Evolutionary conservation across 2,888 invertebrate species (phyloP).

Genomic region (Deroplatys truncata): DNA sequence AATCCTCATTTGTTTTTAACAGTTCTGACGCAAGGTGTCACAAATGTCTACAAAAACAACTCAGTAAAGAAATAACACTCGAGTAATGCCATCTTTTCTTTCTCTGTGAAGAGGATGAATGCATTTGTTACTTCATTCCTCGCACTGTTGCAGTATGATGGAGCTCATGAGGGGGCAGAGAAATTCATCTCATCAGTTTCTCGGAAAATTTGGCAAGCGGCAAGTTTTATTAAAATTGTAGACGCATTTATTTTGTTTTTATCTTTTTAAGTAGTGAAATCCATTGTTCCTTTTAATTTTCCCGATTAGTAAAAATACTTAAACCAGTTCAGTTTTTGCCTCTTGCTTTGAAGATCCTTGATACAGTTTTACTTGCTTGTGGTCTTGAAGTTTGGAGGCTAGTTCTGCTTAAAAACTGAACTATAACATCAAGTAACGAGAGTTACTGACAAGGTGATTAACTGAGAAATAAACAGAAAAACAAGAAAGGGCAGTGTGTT

Average conservation of each 20-base stretch:
- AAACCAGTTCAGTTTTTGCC: background rate
- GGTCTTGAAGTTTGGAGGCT: background rate
- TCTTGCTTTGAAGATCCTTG: background rate
- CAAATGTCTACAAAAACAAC: background rate
- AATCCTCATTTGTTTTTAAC: too few relatives aligned
- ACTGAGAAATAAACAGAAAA: background rate
- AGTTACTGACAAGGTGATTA: background rate
- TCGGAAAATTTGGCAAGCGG: slow-evolving; percentile 5
- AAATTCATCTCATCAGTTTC: background rate
- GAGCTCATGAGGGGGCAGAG: background rate
- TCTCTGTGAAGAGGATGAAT: background rate
- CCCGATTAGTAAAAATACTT: background rate
- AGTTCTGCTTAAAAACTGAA: background rate
- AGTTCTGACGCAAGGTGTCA: background rate
- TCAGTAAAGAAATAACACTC: background rate
- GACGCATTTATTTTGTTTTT: background rate
- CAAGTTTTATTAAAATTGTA: slow-evolving; percentile 2
- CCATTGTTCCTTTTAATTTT: background rate
- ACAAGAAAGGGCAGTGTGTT: background rate
- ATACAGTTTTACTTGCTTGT: background rate
- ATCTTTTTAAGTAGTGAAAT: background rate
- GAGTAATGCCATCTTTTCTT: background rate
- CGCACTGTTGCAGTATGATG: background rate
- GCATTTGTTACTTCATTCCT: too few relatives aligned
- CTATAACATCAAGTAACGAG: background rate